These are phyloP conservation scores for Phortica variegata DNA, from an alignment of 1,140 invertebrate species.

Conservation along the genomic window DNA sequence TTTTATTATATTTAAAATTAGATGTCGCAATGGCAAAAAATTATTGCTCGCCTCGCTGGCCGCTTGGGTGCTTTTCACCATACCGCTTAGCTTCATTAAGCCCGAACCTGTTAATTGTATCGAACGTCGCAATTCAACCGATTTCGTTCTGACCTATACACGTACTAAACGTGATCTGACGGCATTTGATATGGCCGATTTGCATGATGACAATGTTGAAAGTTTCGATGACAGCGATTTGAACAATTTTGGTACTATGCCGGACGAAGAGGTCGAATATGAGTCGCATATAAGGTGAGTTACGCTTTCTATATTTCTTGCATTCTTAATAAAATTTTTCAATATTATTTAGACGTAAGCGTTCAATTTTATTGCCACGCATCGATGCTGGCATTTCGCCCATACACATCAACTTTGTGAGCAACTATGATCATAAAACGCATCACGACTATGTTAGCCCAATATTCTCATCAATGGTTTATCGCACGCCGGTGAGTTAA, in stretches of 20 bases:
- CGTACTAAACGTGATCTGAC: constrained; percentile 44
- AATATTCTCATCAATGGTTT: constrained; percentile 91
- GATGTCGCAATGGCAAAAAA: constrained; percentile 83
- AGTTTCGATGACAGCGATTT: constrained; percentile 14
- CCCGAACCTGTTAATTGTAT: constrained; percentile 89
- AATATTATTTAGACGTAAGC: constrained; percentile 26
- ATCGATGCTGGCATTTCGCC: constrained; percentile 70
- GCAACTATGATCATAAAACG: constrained; percentile 77
- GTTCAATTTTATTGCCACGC: constrained; percentile 38
- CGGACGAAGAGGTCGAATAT: constrained; percentile 22
- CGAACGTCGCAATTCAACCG: constrained; percentile 70
- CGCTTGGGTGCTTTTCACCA: constrained; percentile 95
- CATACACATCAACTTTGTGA: constrained; percentile 73
- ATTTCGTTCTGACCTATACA: constrained; percentile 46
- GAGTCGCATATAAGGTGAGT: constrained; percentile 24
- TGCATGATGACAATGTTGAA: constrained; percentile 11
- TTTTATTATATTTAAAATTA: constrained; percentile 45
- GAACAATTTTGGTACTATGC: constrained; percentile 12
- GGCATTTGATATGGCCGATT: constrained; percentile 22
- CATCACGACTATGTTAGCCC: constrained; percentile 85
- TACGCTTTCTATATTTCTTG: too few relatives aligned
- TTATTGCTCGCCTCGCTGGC: constrained; percentile 88
- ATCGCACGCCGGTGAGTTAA: constrained; percentile 64
- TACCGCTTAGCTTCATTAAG: constrained; percentile 92
- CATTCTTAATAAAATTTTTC: too few relatives aligned